Conservation (phyloP, 2,888 invertebrate species). For the Dioctria rufipes region DNA sequence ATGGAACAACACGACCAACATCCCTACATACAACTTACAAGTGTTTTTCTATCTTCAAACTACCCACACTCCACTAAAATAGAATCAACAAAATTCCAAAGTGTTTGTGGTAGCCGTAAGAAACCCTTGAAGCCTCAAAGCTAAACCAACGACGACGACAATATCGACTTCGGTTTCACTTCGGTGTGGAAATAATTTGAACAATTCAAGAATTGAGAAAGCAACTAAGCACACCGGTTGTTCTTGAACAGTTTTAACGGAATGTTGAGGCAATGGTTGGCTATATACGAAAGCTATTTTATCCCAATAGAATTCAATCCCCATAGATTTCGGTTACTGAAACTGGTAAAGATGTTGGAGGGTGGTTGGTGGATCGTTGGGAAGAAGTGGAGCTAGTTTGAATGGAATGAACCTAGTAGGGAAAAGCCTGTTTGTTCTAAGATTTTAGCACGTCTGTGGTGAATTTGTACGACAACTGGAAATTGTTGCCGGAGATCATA, state of each 20-base stretch:
- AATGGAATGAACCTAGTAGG: not conserved
- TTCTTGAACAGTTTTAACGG: not conserved
- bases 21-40: not conserved
- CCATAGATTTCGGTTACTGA: not conserved
- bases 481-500: conserved; percentile 19
- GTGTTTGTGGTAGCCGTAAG: not conserved
- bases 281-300: not conserved
- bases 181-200: not conserved
- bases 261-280: not conserved
- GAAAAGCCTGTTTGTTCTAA: not conserved
- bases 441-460: conserved; percentile 8
- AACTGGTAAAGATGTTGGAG: not conserved
- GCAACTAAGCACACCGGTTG: conserved; percentile 10
- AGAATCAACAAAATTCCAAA: not conserved
- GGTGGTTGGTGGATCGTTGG: not conserved
- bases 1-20: not conserved
- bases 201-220: not conserved
- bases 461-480: conserved; percentile 22
- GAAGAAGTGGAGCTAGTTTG: not conserved
- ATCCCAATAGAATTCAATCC: not conserved
- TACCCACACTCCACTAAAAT: not conserved
- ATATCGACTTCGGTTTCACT: not conserved
- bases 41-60: not conserved
- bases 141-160: not conserved
- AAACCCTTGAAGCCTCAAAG: not conserved